phyloP scores from a whole-genome alignment of 2,888 invertebrate genomes.

The Stenchaetothrips biformis region DNA sequence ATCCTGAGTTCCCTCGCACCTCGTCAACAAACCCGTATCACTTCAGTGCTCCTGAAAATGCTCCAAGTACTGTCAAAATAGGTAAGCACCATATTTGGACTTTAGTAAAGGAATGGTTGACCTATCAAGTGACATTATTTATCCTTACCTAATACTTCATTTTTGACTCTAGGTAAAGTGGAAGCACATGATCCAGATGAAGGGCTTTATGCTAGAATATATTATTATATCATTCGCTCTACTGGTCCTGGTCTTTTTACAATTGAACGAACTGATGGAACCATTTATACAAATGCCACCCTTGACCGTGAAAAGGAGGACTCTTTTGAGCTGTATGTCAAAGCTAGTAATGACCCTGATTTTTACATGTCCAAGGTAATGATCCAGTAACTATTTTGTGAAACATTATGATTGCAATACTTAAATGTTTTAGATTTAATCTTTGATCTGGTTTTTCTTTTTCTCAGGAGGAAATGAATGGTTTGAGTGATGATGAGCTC shows the following conservation, averaged over 20 bases:
- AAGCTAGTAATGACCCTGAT: slow-evolving; percentile 79
- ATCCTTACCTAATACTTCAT: slow-evolving; percentile 27
- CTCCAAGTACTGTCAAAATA: slow-evolving; percentile 56
- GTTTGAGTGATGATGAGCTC: slow-evolving; percentile 35
- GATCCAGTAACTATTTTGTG: neutral
- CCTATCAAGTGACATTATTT: slow-evolving; percentile 25
- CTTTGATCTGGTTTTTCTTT: slow-evolving; percentile 25
- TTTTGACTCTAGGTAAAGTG: slow-evolving; percentile 54
- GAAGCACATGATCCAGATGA: slow-evolving; percentile 71
- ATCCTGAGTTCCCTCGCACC: slow-evolving; percentile 66
- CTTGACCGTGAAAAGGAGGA: slow-evolving; percentile 76
- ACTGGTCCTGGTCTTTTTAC: slow-evolving; percentile 72
- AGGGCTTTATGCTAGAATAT: slow-evolving; percentile 75
- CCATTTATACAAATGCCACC: slow-evolving; percentile 69
- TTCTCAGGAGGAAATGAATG: slow-evolving; percentile 36
- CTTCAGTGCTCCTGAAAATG: slow-evolving; percentile 69
- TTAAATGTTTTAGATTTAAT: slow-evolving; percentile 35
- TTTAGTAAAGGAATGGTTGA: neutral
- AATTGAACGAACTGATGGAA: slow-evolving; percentile 74
- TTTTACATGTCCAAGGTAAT: slow-evolving; percentile 53
- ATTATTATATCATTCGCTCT: slow-evolving; percentile 73
- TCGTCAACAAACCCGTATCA: slow-evolving; percentile 54
- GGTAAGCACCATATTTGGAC: slow-evolving; percentile 48
- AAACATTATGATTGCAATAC: neutral
- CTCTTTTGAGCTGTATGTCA: slow-evolving; percentile 68